Evolutionary conservation across 2,888 invertebrate genomes (phyloP), one percentile per base, ranked within the genome.

Genomic region (Orgyia antiqua): DNA sequence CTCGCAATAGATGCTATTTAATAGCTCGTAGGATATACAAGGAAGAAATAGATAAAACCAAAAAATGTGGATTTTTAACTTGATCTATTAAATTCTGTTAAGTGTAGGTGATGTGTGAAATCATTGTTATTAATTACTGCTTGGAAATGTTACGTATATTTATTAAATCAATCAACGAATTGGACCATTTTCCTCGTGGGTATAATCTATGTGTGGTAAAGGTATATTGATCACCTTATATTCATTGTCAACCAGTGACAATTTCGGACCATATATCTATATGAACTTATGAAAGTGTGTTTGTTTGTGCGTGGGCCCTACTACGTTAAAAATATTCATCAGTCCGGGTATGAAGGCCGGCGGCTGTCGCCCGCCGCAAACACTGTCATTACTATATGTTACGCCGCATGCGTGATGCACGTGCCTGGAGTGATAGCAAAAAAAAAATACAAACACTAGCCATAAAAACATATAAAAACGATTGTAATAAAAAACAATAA

Each of bases 401-500:
- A 63, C 67, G 61, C 64, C 57, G 64, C 76, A 73, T 73, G 80
- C 73, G 69, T 65, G 67, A 42, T 68, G 68, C 70, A 69, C 72
- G 75, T 75, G 76, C 46, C 30, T 28, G 68, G 68, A 79, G 44
- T 9, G 73, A 48, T 43, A 47, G 55, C 64, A 69, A 24, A 37
- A 39, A 29, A 44, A 33, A 20, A 7, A 4, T 15, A 15, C 15
- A 15, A 15, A 15, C 15, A 15, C 6, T 15, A 6, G 4, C 3
- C 3, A 15, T 15, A 15, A 15, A 15, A 15, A 20, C n/a, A n/a
- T 20, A 3, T n/a, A 20, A 20, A n/a, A 20, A 20, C n/a, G 9
- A 19, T n/a, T 20, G 15, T 15, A n/a, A n/a, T n/a, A n/a, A n/a
- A n/a, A n/a, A n/a, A n/a, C n/a, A n/a, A n/a, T n/a, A n/a, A n/a